A percentile compares a stretch with the other conserved stretches of the same genome.
Conservation (phyloP, 2,797 vertebrate genomes). For the Lithobates pipiens region DNA sequence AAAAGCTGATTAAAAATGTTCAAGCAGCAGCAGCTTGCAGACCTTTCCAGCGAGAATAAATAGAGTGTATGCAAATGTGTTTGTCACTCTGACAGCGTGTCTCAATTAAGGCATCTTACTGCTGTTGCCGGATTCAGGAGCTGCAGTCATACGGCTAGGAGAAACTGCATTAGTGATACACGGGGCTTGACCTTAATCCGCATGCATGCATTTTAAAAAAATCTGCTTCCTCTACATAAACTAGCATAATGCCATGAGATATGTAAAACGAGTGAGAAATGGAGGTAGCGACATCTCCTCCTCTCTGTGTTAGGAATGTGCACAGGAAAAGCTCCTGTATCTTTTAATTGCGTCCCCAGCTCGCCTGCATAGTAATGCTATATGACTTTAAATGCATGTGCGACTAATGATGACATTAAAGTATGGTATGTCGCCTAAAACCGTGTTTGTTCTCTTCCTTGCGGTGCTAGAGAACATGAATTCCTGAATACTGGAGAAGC, state of each 20-base stretch:
- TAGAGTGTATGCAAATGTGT: constrained; percentile 95
- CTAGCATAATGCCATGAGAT: constrained; percentile 77
- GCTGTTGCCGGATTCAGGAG: constrained; percentile 77
- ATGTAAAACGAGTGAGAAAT: constrained; percentile 79
- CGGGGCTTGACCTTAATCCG: constrained; percentile 77
- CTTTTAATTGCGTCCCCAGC: constrained; percentile 58
- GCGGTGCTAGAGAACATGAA: neutral
- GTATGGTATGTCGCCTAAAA: constrained; percentile 49
- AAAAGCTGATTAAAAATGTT: constrained; percentile 90
- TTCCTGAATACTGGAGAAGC: constrained; percentile 1
- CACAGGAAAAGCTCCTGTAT: constrained; percentile 54
- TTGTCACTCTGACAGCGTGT: constrained; percentile 98
- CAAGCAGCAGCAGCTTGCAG: constrained; percentile 82
- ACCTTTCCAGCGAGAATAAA: constrained; percentile 84
- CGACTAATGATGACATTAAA: constrained; percentile 60
- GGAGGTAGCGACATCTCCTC: constrained; percentile 59
- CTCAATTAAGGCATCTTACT: constrained; percentile 91
- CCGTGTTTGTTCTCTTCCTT: constrained; percentile 28
- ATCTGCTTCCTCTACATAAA: constrained; percentile 72
- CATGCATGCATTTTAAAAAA: constrained; percentile 78
- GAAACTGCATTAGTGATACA: constrained; percentile 83
- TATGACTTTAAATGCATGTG: constrained; percentile 52
- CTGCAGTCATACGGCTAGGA: constrained; percentile 77
- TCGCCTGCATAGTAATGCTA: constrained; percentile 51
- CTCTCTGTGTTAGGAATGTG: constrained; percentile 34